Base-by-base conservation (phyloP, 2,113 vertebrate species). In the Morone saxatilis region DNA sequence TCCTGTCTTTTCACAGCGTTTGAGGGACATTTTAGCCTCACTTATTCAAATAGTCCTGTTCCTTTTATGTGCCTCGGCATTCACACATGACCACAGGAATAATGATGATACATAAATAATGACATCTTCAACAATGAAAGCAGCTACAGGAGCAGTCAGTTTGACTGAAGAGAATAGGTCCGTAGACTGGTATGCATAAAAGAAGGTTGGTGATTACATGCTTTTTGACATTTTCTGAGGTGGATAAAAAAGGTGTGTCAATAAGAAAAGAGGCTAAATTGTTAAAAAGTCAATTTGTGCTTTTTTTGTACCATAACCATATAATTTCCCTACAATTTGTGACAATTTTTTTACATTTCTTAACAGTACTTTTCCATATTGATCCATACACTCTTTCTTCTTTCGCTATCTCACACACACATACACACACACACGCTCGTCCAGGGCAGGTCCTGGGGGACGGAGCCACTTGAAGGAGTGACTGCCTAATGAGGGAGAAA, bases 401-500 rank as follows among this genome's bases (percentile, higher is more conserved):
- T 67, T 66, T 60, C 1, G 1, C 48, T n/a, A 16, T 31, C 31
- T 20, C 57, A 31, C 40, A 22, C 9, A 14, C 62, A 51, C 61
- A 59, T 54, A 51, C 47, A 43, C 61, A 45, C 70, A 53, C 38
- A 4, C 71, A 67, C 53, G 20, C 63, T 40, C 16, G 56, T 91
- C 68, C 71, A 5, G 92, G 93, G 89, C 91, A 91, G 89, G 87
- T 90, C 92, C 91, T 80, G 22, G 4, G 91, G 92, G 94, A 93
- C 45, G 1, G 53, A 70, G 88, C 81, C 88, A 92, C 94, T 94
- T 93, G 92, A 94, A 94, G 93, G 88, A 94, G 91, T 77, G 92
- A 93, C 84, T 91, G 92, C 90, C 78, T 94, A 94, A 94, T 94
- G 94, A 94, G 94, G 91, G 90, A 87, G 91, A 93, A 94, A 94